Evolutionary conservation across 2,888 invertebrate genomes (phyloP).

Genomic region (Oligia latruncula): DNA sequence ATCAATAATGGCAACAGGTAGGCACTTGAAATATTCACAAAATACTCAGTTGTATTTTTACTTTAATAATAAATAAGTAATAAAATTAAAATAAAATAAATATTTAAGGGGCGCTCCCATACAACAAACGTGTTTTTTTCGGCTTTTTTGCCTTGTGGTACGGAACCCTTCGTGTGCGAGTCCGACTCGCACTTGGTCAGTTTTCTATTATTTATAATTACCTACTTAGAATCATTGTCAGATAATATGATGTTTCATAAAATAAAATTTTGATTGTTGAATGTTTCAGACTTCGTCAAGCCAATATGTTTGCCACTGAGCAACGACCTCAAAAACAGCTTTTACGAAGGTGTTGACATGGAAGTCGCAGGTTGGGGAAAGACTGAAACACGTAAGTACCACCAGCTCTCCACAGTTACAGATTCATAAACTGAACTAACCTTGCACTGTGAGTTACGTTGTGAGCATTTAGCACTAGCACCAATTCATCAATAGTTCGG

Average conservation of each 20-base stretch:
- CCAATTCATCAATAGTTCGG: slow-evolving; percentile 45
- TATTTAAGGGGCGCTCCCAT: too few relatives aligned
- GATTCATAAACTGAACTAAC: slow-evolving; percentile 47
- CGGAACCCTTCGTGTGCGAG: too few relatives aligned
- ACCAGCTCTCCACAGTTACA: not conserved
- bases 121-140: too few relatives aligned
- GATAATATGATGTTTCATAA: not conserved
- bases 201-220: too few relatives aligned
- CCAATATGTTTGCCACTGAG: slow-evolving; percentile 90
- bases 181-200: too few relatives aligned
- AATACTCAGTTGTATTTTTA: too few relatives aligned
- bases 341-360: slow-evolving; percentile 86
- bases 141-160: too few relatives aligned
- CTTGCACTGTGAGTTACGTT: slow-evolving; percentile 35
- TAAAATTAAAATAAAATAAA: too few relatives aligned
- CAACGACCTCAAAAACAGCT: slow-evolving; percentile 71
- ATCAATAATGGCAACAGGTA: too few relatives aligned
- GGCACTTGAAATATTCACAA: too few relatives aligned
- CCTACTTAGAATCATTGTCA: too few relatives aligned
- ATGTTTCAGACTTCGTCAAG: slow-evolving; percentile 83
- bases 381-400: slow-evolving; percentile 89
- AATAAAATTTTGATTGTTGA: not conserved
- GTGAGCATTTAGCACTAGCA: slow-evolving; percentile 38
- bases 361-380: slow-evolving; percentile 94
- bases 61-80: too few relatives aligned